Evolutionary conservation across 2,113 vertebrate genomes (phyloP), one percentile per base, ranked within the genome.

Genomic region (Halcyon senegalensis): DNA sequence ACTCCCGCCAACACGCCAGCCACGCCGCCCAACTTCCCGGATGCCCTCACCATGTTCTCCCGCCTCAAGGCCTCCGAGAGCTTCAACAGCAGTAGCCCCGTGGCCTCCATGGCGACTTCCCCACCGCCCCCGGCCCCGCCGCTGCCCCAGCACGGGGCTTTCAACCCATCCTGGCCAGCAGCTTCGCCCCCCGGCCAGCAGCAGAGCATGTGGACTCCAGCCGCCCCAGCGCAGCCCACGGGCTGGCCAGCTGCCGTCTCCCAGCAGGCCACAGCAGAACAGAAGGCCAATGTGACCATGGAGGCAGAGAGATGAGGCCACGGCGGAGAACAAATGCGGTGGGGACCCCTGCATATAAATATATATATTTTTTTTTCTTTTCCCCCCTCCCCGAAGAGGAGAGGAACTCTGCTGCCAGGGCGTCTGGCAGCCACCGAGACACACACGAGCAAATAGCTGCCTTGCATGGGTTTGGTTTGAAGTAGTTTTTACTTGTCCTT

Each of bases 1-100:
- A 99, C 99, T 97, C 99, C 99, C 0, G 99, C 99, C 98, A 99
- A 99, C 98, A 99, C 99, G 51, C 99, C 99, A 1, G 99, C 99
- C 69, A 99, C 99, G 9, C 99, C 99, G 50, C 99, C 99, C 69
- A 99, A 99, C 98, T 99, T 99, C 96, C 99, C 99, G 0, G 99
- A 99, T 0, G 98, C 99, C 31, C 98, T 99, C 97, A 99, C 99
- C 98, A 99, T 99, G 99, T 99, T 99, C 98, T 99, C 99, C 58
- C 98, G 99, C 89, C 99, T 99, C 96, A 99, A 99, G 96, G 99
- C 99, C 76, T 99, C 99, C 0, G 99, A 99, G 97, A 98, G 98
- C 92, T 98, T 98, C 91, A 98, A 98, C 98, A 98, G 98, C 94
- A 97, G 98, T 97, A 98, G 98, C 91, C 98, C 98, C 0, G 98